Conservation (phyloP, 2,888 invertebrate genomes). For the Vesta saturnalis region DNA sequence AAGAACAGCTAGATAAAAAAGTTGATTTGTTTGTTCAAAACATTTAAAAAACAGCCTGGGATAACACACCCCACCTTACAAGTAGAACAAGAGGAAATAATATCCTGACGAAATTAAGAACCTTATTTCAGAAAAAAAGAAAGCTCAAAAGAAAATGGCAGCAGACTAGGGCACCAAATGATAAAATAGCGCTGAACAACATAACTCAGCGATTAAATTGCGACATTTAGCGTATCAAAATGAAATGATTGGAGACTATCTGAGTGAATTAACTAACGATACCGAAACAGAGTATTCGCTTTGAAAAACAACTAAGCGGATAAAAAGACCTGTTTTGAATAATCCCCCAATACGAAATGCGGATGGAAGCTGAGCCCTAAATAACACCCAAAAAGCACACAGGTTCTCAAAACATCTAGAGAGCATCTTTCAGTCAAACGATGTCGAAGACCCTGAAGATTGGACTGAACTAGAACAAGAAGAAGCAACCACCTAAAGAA, state of each 20-base stretch:
- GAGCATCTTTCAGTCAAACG: slow-evolving; percentile 11
- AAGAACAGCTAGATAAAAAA: slow-evolving; percentile 17
- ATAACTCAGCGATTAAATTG: slow-evolving; percentile 17
- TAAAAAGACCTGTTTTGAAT: slow-evolving; percentile 8
- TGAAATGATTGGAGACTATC: slow-evolving; percentile 17
- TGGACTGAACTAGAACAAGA: slow-evolving; percentile 12
- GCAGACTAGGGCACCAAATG: slow-evolving; percentile 10
- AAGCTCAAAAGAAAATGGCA: slow-evolving; percentile 16
- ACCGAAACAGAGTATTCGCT: neutral
- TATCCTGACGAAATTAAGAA: slow-evolving; percentile 2
- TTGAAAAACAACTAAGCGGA: slow-evolving; percentile 6
- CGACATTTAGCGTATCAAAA: slow-evolving; percentile 16
- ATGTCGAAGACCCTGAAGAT: slow-evolving; percentile 14
- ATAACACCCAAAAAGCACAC: neutral
- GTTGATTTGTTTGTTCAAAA: slow-evolving; percentile 10
- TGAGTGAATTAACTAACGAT: slow-evolving; percentile 13
- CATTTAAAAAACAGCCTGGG: neutral
- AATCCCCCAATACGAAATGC: neutral
- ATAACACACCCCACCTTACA: neutral
- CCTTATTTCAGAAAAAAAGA: neutral
- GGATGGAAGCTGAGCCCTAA: neutral
- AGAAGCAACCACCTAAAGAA: slow-evolving; percentile 18
- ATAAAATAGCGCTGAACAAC: slow-evolving; percentile 17
- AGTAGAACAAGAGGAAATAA: neutral
- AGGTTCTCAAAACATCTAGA: neutral